phyloP scores from a whole-genome alignment of 2,797 vertebrate genomes.

The Artibeus lituratus region DNA sequence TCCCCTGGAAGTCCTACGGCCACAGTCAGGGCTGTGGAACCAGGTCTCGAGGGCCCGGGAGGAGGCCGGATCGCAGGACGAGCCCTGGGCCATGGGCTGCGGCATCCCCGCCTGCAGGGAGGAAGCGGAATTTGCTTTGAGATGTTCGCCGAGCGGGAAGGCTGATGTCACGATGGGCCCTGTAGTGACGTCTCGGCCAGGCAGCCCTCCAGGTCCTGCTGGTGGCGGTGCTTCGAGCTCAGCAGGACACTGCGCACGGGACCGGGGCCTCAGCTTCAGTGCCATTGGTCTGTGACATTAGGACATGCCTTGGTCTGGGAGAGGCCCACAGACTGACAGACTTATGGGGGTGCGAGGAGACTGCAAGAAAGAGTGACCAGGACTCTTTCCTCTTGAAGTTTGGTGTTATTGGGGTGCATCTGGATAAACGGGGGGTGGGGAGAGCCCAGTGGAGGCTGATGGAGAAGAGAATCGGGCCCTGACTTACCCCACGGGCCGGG shows the following conservation, averaged over 20 bases:
- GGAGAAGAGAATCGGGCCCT: background rate
- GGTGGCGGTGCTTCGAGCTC: background rate
- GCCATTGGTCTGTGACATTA: background rate
- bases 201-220: too few relatives aligned
- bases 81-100: background rate
- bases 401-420: background rate
- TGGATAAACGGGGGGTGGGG: background rate
- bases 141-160: background rate
- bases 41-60: accelerated
- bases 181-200: background rate
- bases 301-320: background rate
- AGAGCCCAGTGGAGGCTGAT: background rate
- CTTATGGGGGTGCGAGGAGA: background rate
- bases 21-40: background rate
- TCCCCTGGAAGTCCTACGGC: background rate
- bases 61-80: background rate
- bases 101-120: background rate
- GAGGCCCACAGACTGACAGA: background rate
- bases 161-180: background rate
- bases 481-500: accelerated
- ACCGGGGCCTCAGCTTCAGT: background rate
- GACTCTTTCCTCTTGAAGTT: background rate
- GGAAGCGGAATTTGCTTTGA: background rate
- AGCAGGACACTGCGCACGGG: background rate
- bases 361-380: background rate